Conservation (phyloP, 2,113 vertebrate species). For the Setophaga kirtlandii region DNA sequence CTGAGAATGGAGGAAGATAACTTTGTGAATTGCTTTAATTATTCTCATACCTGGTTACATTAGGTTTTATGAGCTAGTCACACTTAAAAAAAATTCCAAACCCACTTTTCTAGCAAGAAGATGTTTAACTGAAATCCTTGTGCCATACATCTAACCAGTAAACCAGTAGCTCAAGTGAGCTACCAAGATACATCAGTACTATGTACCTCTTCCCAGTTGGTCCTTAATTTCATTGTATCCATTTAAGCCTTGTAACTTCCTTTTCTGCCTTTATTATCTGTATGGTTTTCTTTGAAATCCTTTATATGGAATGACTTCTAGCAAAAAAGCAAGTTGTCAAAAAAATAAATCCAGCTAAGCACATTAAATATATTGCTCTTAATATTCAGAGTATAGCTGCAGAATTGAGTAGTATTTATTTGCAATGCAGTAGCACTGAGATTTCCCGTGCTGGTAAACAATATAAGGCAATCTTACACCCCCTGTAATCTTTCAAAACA, state of each 20-base stretch:
- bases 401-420: neutral
- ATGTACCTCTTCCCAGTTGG: neutral
- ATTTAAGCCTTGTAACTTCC: neutral
- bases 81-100: conserved; percentile 5
- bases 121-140: neutral
- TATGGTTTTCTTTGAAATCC: neutral
- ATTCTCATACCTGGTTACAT: neutral
- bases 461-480: neutral
- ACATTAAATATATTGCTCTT: neutral
- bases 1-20: conserved; percentile 14
- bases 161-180: neutral
- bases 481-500: neutral
- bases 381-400: neutral
- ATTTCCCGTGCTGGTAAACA: neutral
- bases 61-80: neutral
- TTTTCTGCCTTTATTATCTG: neutral
- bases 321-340: neutral
- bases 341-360: neutral
- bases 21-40: conserved; percentile 48
- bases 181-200: neutral
- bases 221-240: neutral
- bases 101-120: neutral
- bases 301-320: neutral
- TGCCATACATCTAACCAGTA: neutral
- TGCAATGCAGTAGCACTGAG: neutral